Percentiles rank a stretch among this genome's conserved stretches.
phyloP scores from a whole-genome alignment of 1,140 invertebrate species.

The Papilio xuthus region DNA sequence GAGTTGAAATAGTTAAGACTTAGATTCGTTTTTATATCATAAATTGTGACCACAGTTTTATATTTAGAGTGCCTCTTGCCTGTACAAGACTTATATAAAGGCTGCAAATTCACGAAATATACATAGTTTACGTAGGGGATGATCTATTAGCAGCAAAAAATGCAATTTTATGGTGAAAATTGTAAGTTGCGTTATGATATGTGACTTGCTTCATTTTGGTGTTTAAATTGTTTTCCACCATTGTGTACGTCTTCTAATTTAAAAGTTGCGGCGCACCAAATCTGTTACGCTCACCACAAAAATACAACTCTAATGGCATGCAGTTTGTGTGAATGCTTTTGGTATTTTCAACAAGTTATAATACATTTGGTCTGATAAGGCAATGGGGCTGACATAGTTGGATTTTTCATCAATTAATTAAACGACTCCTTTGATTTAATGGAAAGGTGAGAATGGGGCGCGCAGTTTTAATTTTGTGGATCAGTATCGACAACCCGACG shows the following conservation, averaged over 20 bases:
- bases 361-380: no score
- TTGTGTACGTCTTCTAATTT: slow-evolving; percentile 11
- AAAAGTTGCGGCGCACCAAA: neutral
- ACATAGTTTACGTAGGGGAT: slow-evolving; percentile 80
- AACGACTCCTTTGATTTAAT: neutral
- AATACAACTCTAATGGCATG: neutral
- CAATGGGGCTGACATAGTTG: neutral
- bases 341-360: neutral
- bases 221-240: slow-evolving; percentile 38
- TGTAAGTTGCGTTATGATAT: slow-evolving; percentile 81
- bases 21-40: slow-evolving; percentile 78
- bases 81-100: slow-evolving; percentile 83
- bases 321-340: neutral
- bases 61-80: slow-evolving; percentile 83
- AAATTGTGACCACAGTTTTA: slow-evolving; percentile 82
- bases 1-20: slow-evolving; percentile 70
- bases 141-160: slow-evolving; percentile 68
- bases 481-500: neutral
- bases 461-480: neutral
- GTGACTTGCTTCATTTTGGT: slow-evolving; percentile 57
- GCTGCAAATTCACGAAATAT: slow-evolving; percentile 82
- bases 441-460: neutral
- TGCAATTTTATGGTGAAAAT: slow-evolving; percentile 81
- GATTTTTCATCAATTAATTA: neutral
- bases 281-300: neutral